Evolutionary conservation across 2,888 invertebrate genomes (phyloP).

Genomic region (Mimas tiliae): DNA sequence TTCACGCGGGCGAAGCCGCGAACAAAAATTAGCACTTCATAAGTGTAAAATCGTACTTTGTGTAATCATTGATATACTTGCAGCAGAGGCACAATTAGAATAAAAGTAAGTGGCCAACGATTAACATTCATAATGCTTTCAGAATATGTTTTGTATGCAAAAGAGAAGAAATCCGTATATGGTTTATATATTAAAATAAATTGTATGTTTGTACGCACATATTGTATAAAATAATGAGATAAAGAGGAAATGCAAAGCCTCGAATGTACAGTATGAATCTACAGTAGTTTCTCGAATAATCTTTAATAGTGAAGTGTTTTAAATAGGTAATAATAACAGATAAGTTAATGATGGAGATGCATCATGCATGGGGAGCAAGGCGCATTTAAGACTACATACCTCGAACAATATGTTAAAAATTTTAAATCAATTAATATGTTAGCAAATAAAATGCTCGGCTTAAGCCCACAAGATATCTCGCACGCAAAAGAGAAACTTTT

Average conservation of each 20-base stretch:
- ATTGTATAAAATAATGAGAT: conserved; percentile 9
- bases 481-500: no score
- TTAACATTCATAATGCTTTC: conserved; percentile 20
- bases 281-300: neutral
- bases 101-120: conserved; percentile 16
- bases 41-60: neutral
- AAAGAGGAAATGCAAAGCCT: conserved; percentile 4
- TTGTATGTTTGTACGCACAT: conserved; percentile 16
- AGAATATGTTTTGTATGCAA: conserved; percentile 21
- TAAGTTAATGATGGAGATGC: neutral
- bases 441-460: no score
- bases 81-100: neutral
- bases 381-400: no score
- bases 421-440: no score
- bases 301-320: neutral
- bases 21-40: no score
- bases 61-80: neutral
- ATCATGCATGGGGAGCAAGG: no score
- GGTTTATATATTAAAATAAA: conserved; percentile 21
- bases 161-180: conserved; percentile 18
- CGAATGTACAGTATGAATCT: neutral
- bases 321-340: neutral
- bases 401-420: no score
- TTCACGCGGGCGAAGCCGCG: no score
- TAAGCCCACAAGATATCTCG: no score